These are phyloP conservation scores for Strongylocentrotus purpuratus DNA, from an alignment of 35 echinoderm and acorn worm genomes.

Conservation along the genomic window DNA sequence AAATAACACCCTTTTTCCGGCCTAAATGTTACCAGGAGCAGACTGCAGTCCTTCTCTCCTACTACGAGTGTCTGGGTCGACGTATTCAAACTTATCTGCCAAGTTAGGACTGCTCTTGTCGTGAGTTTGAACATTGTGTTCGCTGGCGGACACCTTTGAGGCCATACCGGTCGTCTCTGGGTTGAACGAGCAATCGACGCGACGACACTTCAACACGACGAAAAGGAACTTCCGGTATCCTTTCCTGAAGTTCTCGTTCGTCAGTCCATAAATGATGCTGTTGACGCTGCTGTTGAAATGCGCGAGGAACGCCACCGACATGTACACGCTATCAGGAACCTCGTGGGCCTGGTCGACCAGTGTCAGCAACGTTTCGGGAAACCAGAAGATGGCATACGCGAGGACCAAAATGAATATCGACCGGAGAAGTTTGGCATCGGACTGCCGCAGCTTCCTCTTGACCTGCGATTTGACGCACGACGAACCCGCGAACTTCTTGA, in stretches of 20 bases:
- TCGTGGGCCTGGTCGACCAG: not conserved
- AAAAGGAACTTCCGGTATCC: conserved; percentile 19
- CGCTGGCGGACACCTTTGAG: not conserved
- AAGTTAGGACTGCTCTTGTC: not conserved
- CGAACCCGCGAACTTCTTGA: not conserved
- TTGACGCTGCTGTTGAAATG: conserved; percentile 47
- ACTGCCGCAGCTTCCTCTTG: not conserved
- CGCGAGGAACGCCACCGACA: conserved; percentile 10
- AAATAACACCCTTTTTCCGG: not conserved
- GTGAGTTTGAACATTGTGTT: not conserved
- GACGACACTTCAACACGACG: not conserved
- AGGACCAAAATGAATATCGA: conserved; percentile 11
- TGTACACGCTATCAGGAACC: not conserved
- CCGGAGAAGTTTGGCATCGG: not conserved
- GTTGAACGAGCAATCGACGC: not conserved
- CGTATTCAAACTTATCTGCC: not conserved
- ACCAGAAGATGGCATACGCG: conserved; percentile 23
- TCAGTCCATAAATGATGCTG: conserved; percentile 36
- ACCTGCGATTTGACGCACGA: not conserved
- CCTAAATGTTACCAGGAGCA: not conserved
- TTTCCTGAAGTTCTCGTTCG: conserved; percentile 33
- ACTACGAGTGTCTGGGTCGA: not conserved
- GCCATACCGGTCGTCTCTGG: not conserved
- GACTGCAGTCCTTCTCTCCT: not conserved
- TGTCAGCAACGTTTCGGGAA: not conserved